Evolutionary conservation across 2,888 invertebrate species (phyloP).

Genomic region (Chaetogeoica ovagalla): DNA sequence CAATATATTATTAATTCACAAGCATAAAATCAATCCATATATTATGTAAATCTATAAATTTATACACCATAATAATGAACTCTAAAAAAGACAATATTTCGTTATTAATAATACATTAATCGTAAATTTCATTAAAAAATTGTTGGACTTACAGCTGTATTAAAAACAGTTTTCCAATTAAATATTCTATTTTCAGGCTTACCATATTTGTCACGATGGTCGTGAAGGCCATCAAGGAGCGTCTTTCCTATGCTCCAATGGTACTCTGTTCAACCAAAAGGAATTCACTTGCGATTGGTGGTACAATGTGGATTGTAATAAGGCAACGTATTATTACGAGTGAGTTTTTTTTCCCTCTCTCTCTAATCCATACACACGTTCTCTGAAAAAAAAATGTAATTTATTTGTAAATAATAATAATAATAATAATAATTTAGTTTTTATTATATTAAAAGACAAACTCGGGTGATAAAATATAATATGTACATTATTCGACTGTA

Average conservation of each 20-base stretch:
- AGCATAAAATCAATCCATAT: too few species aligned
- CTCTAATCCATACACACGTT: background rate
- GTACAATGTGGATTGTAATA: conserved; percentile 84
- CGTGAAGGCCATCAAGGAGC: conserved; percentile 76
- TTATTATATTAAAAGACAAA: too few species aligned
- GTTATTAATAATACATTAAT: too few species aligned
- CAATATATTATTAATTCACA: too few species aligned
- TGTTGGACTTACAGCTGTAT: too few species aligned
- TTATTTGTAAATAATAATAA: background rate
- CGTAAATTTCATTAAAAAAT: too few species aligned
- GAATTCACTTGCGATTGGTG: conserved; percentile 90
- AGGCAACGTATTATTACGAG: conserved; percentile 75
- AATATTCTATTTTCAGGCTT: conserved; percentile 66
- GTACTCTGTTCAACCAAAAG: conserved; percentile 82
- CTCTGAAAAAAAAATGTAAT: too few species aligned
- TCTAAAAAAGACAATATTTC: too few species aligned
- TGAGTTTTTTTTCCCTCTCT: conserved; percentile 59
- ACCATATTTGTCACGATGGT: conserved; percentile 85
- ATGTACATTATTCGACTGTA: too few species aligned
- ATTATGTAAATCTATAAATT: too few species aligned
- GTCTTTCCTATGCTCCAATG: conserved; percentile 81
- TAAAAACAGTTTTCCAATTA: background rate
- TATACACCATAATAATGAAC: too few species aligned
- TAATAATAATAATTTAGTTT: background rate
- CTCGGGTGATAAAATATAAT: too few species aligned